Evolutionary conservation across 2,888 invertebrate genomes (phyloP).

Genomic region (Odontothrips loti): DNA sequence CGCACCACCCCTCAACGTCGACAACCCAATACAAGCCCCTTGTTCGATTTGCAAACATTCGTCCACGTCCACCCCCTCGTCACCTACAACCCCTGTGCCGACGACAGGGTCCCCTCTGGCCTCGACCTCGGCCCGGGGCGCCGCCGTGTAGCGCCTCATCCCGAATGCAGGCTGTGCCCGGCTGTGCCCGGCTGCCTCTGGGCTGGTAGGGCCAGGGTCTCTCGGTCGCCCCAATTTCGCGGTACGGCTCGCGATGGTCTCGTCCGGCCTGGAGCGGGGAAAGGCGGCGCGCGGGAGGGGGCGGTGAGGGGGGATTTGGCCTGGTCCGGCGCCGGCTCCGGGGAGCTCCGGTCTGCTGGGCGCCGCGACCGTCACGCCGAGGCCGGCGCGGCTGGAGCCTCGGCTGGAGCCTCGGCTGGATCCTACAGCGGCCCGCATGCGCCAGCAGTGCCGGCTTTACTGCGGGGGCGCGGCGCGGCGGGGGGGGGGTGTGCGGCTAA

Average conservation of each 20-base stretch:
- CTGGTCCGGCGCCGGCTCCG: not conserved
- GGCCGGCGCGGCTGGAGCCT: not conserved
- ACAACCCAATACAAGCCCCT: too few relatives aligned
- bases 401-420: too few relatives aligned
- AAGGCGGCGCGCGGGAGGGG: not conserved
- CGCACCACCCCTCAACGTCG: too few relatives aligned
- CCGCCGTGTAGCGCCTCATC: too few relatives aligned
- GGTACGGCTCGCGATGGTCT: not conserved
- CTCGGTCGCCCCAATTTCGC: not conserved
- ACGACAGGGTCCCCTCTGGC: too few relatives aligned
- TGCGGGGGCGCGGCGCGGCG: not conserved
- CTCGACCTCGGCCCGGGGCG: too few relatives aligned
- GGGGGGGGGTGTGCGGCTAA: not conserved
- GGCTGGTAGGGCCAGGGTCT: not conserved
- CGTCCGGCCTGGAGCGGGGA: not conserved
- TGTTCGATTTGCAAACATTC: too few relatives aligned
- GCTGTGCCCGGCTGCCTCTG: too few relatives aligned
- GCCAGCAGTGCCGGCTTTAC: not conserved
- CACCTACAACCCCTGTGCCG: too few relatives aligned
- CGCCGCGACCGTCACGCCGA: not conserved
- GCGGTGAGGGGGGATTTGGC: not conserved
- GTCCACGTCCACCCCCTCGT: too few relatives aligned
- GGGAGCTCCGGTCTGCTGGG: not conserved
- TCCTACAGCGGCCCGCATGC: not conserved
- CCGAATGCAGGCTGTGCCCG: not conserved